phyloP scores from a whole-genome alignment of 2,888 invertebrate genomes.

The Lithodes maja region DNA sequence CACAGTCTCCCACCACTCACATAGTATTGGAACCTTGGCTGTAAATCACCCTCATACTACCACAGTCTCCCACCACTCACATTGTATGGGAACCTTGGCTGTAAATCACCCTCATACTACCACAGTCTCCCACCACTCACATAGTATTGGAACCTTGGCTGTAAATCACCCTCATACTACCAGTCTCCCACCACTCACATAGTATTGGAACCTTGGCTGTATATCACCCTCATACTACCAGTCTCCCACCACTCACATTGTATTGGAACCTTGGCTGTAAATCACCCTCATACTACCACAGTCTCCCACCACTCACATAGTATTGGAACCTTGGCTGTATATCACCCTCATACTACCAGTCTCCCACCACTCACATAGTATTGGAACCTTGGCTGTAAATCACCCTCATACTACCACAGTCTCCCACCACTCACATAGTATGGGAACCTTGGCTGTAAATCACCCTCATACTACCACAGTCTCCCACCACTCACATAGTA shows the following conservation, averaged over 20 bases:
- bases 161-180: constrained; percentile 4
- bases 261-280: background rate
- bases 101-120: constrained; percentile 4
- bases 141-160: background rate
- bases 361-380: background rate
- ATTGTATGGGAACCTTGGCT: background rate
- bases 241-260: background rate
- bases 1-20: background rate
- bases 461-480: background rate
- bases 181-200: background rate
- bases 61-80: background rate
- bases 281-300: background rate
- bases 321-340: background rate
- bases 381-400: constrained; percentile 8
- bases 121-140: background rate
- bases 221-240: background rate
- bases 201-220: background rate
- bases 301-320: background rate
- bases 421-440: background rate
- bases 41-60: constrained; percentile 4
- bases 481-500: background rate
- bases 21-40: background rate
- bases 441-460: constrained; percentile 1
- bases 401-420: background rate
- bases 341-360: background rate